These are phyloP conservation scores for Hemicordylus capensis DNA, from an alignment of 2,113 vertebrate genomes.

Conservation along the genomic window DNA sequence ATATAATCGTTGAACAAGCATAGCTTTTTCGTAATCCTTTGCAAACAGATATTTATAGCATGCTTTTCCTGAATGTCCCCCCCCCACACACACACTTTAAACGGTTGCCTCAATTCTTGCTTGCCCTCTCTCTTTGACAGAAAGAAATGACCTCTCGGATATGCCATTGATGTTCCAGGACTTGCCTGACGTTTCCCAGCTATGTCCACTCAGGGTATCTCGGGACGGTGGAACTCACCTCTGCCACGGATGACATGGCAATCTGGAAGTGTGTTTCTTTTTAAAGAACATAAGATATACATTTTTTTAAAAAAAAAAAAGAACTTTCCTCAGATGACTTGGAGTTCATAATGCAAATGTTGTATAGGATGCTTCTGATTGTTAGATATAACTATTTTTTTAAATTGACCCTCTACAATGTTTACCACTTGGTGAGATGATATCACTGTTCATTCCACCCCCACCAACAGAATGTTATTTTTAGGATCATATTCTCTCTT, in stretches of 20 bases:
- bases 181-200: not conserved
- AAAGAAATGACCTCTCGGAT: constrained; percentile 97
- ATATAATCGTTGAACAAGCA: no score
- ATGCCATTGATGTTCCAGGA: constrained; percentile 86
- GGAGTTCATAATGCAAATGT: constrained; percentile 60
- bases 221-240: constrained; percentile 2
- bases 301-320: constrained; percentile 51
- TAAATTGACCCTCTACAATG: not conserved
- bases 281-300: constrained; percentile 37
- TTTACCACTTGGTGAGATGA: not conserved
- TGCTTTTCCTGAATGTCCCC: not conserved
- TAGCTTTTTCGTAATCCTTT: not conserved
- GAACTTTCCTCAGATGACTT: constrained; percentile 38
- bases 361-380: constrained; percentile 65
- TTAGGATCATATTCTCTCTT: no score
- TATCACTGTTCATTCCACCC: no score
- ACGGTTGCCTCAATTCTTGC: not conserved
- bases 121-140: constrained; percentile 72
- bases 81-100: no score
- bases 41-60: not conserved
- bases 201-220: not conserved
- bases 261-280: not conserved
- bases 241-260: fast-evolving
- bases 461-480: no score
- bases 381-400: constrained; percentile 37